These are phyloP conservation scores for Brenthis daphne DNA, from an alignment of 2,888 invertebrate species.

Conservation along the genomic window DNA sequence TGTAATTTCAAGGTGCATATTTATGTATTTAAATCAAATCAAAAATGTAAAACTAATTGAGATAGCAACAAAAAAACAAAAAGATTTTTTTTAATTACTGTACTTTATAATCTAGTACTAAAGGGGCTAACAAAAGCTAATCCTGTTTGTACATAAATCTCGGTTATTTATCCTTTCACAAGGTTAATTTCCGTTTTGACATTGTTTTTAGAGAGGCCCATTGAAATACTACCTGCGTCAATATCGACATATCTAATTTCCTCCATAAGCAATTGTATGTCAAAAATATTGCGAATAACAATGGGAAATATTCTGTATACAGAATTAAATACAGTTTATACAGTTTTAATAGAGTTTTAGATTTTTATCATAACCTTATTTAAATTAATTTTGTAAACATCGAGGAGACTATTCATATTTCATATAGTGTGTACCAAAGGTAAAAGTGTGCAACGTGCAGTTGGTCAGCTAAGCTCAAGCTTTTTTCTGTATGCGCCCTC, in stretches of 20 bases:
- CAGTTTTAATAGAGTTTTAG: too few species aligned
- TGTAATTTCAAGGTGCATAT: not conserved
- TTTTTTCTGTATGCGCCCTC: too few species aligned
- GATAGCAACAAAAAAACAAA: not conserved
- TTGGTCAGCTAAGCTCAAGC: too few species aligned
- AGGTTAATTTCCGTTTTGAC: slow-evolving; percentile 74
- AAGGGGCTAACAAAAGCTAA: slow-evolving; percentile 17
- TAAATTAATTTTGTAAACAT: too few species aligned
- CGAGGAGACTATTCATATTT: too few species aligned
- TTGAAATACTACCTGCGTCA: slow-evolving; percentile 66
- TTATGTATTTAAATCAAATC: not conserved
- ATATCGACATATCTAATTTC: slow-evolving; percentile 74
- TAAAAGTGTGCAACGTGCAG: too few species aligned
- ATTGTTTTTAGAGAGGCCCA: slow-evolving; percentile 76
- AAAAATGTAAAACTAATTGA: not conserved
- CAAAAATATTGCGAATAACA: too few species aligned
- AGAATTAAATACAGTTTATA: too few species aligned
- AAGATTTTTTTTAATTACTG: not conserved
- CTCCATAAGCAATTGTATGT: slow-evolving; percentile 70
- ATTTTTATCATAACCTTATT: too few species aligned
- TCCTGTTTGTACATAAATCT: slow-evolving; percentile 29
- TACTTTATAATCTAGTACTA: slow-evolving; percentile 9
- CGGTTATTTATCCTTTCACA: slow-evolving; percentile 34
- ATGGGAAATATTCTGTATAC: too few species aligned
- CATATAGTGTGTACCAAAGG: too few species aligned